Evolutionary conservation across 2,797 vertebrate genomes (phyloP), one percentile per base, ranked within the genome.

Genomic region (Bovichtus variegatus): DNA sequence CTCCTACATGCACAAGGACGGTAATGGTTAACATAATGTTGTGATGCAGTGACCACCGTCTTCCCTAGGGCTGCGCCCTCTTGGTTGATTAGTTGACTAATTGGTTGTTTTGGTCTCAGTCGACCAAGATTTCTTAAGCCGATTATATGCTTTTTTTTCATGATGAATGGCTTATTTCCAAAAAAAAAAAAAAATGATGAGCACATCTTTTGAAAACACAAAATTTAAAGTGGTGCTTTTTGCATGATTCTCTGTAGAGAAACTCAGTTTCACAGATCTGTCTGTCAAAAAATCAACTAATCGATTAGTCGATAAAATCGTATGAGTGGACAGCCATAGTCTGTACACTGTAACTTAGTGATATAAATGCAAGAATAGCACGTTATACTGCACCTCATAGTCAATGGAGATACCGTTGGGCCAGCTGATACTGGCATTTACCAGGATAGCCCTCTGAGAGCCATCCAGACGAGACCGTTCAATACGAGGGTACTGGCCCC

Each of bases 401-500:
- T 99, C 98, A 3, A 99, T 95, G 0, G 98, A 99, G 81, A 99
- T 98, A 21, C 98, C 98, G 0, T 99, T 99, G 89, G 98, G 98
- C 98, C 98, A 99, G 85, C 97, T 99, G 92, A 99, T 99, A 78
- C 97, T 99, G 91, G 90, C 91, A 0, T 99, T 99, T 34, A 99
- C 97, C 78, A 99, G 94, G 46, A 99, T 93, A n/a, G 95, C 89
- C 38, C 98, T 94, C 85, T 98, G 95, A 0, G 96, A 90, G 11
- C 98, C 98, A 0, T 99, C 98, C 50, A 99, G 94, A 29, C 96
- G 97, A 0, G 98, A 98, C 15, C 98, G 95, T 72, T 99, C 98
- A 0, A 99, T 99, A n/a, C 98, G 97, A 0, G 98, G 98, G 71
- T 99, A 98, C 92, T 98, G 98, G 34, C 98, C 98, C 98, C 98